Percentiles rank a stretch among this genome's conserved stretches.
These are phyloP conservation scores for Monarcha castaneiventris DNA, from an alignment of 2,113 vertebrate species.

Conservation along the genomic window DNA sequence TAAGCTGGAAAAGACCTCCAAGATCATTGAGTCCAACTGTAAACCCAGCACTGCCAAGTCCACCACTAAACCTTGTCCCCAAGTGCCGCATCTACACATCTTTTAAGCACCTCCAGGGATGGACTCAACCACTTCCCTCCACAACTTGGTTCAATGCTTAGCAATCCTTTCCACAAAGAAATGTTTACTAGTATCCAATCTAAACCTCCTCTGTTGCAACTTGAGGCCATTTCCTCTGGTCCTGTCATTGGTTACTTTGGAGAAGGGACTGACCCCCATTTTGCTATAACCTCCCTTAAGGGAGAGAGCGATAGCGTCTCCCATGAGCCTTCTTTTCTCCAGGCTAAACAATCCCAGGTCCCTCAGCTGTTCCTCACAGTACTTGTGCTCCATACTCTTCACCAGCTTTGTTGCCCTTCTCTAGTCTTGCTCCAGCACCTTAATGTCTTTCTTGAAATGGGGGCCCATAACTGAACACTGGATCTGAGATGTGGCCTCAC, in stretches of 20 bases:
- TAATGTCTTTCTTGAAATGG: background rate
- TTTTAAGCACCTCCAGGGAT: background rate
- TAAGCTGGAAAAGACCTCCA: background rate
- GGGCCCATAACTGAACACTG: background rate
- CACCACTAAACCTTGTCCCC: background rate
- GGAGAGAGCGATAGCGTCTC: background rate
- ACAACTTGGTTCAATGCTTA: background rate
- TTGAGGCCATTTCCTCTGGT: background rate
- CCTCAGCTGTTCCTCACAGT: background rate
- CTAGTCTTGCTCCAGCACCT: background rate
- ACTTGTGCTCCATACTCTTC: background rate
- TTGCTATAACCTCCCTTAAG: background rate
- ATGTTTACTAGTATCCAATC: background rate
- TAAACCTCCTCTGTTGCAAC: background rate
- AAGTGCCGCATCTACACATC: background rate
- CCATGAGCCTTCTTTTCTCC: background rate
- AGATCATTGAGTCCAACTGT: background rate
- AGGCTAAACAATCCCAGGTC: background rate
- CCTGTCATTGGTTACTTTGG: fast-evolving
- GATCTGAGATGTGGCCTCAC: background rate
- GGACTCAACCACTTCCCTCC: background rate
- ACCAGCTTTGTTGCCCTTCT: background rate
- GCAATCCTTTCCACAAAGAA: background rate
- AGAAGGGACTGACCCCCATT: background rate
- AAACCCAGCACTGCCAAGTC: background rate